A percentile compares a stretch with the other conserved stretches of the same genome.
Conservation (phyloP, 2,888 invertebrate genomes). For the Oxyteleia sp. region DNA sequence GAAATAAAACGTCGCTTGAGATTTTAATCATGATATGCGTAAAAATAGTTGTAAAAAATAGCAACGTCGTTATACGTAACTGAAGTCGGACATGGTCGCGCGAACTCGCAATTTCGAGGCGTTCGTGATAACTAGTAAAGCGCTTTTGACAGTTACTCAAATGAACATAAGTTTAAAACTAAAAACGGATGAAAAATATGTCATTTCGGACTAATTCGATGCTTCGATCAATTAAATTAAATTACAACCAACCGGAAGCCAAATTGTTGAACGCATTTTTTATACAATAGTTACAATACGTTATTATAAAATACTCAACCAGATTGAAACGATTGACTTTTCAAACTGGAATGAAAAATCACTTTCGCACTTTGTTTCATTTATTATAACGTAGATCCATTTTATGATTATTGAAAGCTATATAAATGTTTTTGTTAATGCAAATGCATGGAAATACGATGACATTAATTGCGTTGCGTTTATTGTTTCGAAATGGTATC, state of each 20-base stretch:
- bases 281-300: neutral
- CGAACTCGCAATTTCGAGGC: slow-evolving; percentile 10
- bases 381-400: too few species aligned
- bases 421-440: neutral
- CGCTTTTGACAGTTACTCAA: slow-evolving; percentile 12
- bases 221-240: slow-evolving; percentile 5
- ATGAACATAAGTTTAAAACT: slow-evolving; percentile 10
- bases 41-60: slow-evolving; percentile 1
- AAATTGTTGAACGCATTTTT: neutral
- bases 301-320: neutral
- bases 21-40: slow-evolving; percentile 17
- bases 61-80: slow-evolving; percentile 1
- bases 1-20: neutral
- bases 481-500: neutral
- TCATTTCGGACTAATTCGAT: slow-evolving; percentile 4
- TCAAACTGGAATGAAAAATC: too few species aligned
- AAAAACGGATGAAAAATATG: slow-evolving; percentile 8
- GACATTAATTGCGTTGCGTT: neutral
- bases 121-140: slow-evolving; percentile 1
- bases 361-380: too few species aligned
- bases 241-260: neutral
- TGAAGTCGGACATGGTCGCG: neutral
- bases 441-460: neutral
- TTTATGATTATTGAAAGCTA: too few species aligned
- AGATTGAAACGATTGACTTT: neutral